Evolutionary conservation across 64 coral and sea anemone species (phyloP), one percentile per base, ranked within the genome.

Genomic region (Montipora capricornis): DNA sequence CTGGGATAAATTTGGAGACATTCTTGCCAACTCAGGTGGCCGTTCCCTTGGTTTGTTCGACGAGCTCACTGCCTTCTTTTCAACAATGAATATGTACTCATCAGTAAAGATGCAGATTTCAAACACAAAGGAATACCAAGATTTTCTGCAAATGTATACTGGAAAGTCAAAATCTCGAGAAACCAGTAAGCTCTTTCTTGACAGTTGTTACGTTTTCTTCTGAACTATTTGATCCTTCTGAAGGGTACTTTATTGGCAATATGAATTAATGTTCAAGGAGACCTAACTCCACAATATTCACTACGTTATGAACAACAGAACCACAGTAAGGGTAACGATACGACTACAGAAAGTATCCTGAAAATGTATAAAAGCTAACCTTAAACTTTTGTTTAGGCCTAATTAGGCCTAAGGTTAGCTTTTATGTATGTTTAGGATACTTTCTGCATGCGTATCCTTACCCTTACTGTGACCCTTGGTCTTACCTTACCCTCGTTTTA

Each of bases 11-110:
- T 83, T 94, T 46, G 87, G 93, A 11, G 93, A 95, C 14, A 55
- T 89, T 16, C 37, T 95, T 7, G 87, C 87, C 0, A 82, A 89
- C n/a, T n/a, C 79, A 26, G 93, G 80, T 15, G 87, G 78, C 17
- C n/a, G 73, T 7, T 64, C 29, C 3, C 20, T 90, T 86, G 83
- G 91, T 9, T 49, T 95, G 22, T 95, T 95, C 49, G 89, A 95
- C 64, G 83, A 95, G 44, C 26, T 91, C 2, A 75, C 48, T 6
- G 60, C 89, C 69, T 1, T 95, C 55, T 91, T 95, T 37, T 80
- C 89, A 53, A 91, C 89, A 2, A 95, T 95, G 89, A 95, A 92
- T 73, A 95, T 92, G 94, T 82, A 92, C 47, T 95, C 89, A 2
- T 80, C 77, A 2, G 26, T 76, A 45, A 80, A 91, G 51, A 45